Conservation (phyloP, 2,888 invertebrate genomes). For the Colletes collaris region DNA sequence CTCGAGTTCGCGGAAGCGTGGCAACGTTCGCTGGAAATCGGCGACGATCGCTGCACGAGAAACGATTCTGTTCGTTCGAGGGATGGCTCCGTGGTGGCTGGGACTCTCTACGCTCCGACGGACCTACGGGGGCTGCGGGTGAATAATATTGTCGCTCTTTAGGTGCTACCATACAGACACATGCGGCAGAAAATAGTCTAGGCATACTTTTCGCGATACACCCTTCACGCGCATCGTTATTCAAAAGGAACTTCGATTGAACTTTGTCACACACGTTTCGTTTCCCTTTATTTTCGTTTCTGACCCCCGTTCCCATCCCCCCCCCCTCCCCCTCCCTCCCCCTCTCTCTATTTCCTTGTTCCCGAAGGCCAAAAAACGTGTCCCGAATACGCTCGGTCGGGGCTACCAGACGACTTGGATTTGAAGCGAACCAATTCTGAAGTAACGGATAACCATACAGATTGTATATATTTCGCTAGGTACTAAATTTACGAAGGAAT, state of each 20-base stretch:
- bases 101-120: slow-evolving; percentile 46
- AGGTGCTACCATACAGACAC: slow-evolving; percentile 71
- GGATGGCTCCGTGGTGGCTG: slow-evolving; percentile 54
- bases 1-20: background rate
- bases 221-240: slow-evolving; percentile 69
- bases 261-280: slow-evolving; percentile 69
- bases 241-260: slow-evolving; percentile 79
- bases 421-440: background rate
- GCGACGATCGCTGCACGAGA: slow-evolving; percentile 53
- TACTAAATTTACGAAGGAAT: slow-evolving; percentile 3
- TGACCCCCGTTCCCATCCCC: background rate
- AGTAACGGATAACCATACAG: background rate
- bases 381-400: slow-evolving; percentile 29
- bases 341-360: background rate
- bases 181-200: slow-evolving; percentile 77
- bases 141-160: slow-evolving; percentile 75
- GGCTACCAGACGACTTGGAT: slow-evolving; percentile 53
- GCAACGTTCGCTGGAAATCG: slow-evolving; percentile 13
- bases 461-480: background rate
- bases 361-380: slow-evolving; percentile 61
- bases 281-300: slow-evolving; percentile 6
- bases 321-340: too few species aligned
- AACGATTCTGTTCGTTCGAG: slow-evolving; percentile 56
- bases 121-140: slow-evolving; percentile 55
- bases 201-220: slow-evolving; percentile 71